Evolutionary conservation across 2,797 vertebrate genomes (phyloP).

Genomic region (Catharus ustulatus): DNA sequence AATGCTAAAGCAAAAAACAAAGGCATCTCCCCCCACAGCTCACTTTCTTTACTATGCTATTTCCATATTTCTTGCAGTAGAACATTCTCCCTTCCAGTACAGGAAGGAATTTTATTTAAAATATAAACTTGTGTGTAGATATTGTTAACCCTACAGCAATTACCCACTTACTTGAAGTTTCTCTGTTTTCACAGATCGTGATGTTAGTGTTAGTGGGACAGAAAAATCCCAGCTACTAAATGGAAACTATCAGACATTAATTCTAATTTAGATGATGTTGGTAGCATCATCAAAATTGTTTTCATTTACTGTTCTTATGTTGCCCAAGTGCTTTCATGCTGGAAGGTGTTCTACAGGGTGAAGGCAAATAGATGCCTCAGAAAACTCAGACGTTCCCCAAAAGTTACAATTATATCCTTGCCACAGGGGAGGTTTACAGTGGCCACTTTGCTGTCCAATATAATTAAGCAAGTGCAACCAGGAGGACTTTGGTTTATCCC

Average conservation of each 20-base stretch:
- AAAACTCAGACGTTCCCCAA: background rate
- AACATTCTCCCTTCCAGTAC: background rate
- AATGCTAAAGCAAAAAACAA: background rate
- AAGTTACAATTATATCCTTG: background rate
- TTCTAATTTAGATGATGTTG: background rate
- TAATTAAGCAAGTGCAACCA: background rate
- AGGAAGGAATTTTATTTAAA: background rate
- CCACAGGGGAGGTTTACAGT: background rate
- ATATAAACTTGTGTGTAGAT: background rate
- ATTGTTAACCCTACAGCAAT: background rate
- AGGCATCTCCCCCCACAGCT: background rate
- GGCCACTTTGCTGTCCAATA: background rate
- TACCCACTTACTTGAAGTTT: background rate
- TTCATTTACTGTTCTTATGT: background rate
- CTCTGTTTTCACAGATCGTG: background rate
- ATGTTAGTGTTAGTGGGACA: background rate
- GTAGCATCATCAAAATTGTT: background rate
- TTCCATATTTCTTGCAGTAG: conserved; percentile 14
- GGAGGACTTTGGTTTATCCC: background rate
- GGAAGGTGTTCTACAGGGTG: background rate
- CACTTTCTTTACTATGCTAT: background rate
- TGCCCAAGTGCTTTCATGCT: background rate
- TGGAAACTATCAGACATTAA: background rate
- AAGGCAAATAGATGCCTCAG: background rate
- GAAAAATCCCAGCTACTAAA: background rate